Evolutionary conservation across 2,797 vertebrate genomes (phyloP).

Genomic region (Tragelaphus eurycerus): DNA sequence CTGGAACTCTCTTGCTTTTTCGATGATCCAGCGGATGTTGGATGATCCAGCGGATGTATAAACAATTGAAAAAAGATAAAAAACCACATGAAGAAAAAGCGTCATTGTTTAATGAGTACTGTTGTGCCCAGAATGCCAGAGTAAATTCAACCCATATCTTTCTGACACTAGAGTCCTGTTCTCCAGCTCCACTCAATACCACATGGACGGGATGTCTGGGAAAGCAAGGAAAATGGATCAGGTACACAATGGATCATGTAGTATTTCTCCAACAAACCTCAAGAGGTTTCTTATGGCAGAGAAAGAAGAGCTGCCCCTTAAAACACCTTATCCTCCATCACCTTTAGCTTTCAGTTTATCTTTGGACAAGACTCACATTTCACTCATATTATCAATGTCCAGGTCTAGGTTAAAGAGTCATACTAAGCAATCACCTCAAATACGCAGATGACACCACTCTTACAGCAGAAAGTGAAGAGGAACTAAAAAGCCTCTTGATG

Average conservation of each 20-base stretch:
- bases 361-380: neutral
- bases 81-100: neutral
- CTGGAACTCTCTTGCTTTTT: too few relatives aligned
- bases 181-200: neutral
- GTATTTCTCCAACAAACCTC: neutral
- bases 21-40: too few relatives aligned
- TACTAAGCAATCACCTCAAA: neutral
- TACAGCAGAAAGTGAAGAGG: too few relatives aligned
- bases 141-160: neutral
- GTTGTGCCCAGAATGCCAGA: neutral
- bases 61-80: neutral
- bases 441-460: too few relatives aligned
- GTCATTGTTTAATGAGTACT: neutral
- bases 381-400: neutral
- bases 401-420: neutral
- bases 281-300: neutral
- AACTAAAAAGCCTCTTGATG: too few relatives aligned
- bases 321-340: neutral
- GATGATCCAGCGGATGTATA: too few relatives aligned
- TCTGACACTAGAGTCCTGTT: neutral
- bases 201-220: too few relatives aligned
- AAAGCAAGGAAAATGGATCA: neutral
- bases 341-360: neutral
- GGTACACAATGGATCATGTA: accelerated
- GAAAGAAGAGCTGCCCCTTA: neutral